Percentiles rank a stretch among this genome's conserved stretches.
Evolutionary conservation across 2,113 vertebrate species (phyloP).

Genomic region (Ailuropoda melanoleuca): DNA sequence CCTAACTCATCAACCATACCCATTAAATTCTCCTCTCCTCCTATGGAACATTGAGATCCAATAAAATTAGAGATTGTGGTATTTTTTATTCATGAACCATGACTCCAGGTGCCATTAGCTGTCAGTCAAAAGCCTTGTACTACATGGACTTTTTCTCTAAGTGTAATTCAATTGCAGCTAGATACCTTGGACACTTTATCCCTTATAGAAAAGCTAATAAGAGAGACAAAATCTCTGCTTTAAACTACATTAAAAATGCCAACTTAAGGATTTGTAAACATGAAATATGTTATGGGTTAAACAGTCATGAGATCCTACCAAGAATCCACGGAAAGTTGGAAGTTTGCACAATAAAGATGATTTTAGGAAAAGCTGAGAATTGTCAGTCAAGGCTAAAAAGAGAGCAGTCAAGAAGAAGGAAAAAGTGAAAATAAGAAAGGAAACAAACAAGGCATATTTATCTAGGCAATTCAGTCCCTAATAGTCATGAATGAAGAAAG

Average conservation of each 20-base stretch:
- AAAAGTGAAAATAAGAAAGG: background rate
- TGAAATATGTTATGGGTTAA: background rate
- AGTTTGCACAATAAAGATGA: background rate
- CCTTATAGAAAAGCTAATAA: background rate
- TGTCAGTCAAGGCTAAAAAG: background rate
- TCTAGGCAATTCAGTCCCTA: background rate
- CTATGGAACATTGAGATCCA: background rate
- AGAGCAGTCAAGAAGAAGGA: background rate
- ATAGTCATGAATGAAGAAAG: background rate
- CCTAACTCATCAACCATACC: background rate
- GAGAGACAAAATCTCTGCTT: background rate
- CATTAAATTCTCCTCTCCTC: background rate
- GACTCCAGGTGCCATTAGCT: background rate
- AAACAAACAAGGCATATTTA: background rate
- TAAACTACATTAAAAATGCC: background rate
- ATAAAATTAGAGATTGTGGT: slow-evolving; percentile 39
- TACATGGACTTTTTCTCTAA: background rate
- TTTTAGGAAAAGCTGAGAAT: background rate
- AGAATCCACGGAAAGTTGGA: background rate
- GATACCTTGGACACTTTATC: background rate
- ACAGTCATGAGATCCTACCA: background rate
- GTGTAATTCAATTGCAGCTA: background rate
- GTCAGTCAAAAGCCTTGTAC: background rate
- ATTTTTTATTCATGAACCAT: background rate
- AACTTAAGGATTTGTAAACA: background rate